These are phyloP conservation scores for Rutilus rutilus DNA, from an alignment of 2,113 vertebrate genomes.

Conservation along the genomic window DNA sequence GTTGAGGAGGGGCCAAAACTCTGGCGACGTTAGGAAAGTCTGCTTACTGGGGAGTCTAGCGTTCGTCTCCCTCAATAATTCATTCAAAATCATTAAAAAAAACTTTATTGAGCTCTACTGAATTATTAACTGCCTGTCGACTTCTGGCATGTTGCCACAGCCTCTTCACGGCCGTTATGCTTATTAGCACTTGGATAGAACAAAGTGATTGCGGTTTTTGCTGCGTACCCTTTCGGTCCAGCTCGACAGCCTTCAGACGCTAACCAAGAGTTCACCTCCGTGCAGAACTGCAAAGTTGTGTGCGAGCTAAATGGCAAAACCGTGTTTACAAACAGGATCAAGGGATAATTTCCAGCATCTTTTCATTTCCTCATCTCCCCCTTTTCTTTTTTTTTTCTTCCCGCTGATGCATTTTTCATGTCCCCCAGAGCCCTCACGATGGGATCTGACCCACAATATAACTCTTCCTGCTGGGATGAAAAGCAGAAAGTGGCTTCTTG, in stretches of 20 bases:
- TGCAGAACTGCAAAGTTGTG: background rate
- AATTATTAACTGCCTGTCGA: constrained; percentile 44
- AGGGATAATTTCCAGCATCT: constrained; percentile 14
- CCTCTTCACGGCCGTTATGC: constrained; percentile 20
- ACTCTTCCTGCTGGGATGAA: constrained; percentile 31
- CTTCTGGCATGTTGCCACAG: constrained; percentile 17
- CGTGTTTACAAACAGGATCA: constrained; percentile 36
- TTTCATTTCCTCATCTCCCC: background rate
- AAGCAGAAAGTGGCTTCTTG: constrained; percentile 15
- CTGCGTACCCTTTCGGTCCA: background rate
- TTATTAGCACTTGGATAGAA: constrained; percentile 11
- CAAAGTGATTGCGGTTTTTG: background rate
- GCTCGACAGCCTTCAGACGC: background rate
- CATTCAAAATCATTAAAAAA: constrained; percentile 43
- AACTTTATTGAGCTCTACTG: constrained; percentile 36
- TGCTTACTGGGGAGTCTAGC: constrained; percentile 14
- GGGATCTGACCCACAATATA: constrained; percentile 25
- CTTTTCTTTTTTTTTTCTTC: background rate
- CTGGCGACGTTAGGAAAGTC: background rate
- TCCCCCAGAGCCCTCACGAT: constrained; percentile 20
- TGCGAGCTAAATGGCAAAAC: constrained; percentile 27
- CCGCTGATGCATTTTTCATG: constrained; percentile 54
- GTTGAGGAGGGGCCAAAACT: background rate
- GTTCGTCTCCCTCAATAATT: constrained; percentile 26
- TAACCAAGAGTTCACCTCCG: background rate